phyloP scores from a whole-genome alignment of 2,797 vertebrate species.

The Pyrocephalus nanus region DNA sequence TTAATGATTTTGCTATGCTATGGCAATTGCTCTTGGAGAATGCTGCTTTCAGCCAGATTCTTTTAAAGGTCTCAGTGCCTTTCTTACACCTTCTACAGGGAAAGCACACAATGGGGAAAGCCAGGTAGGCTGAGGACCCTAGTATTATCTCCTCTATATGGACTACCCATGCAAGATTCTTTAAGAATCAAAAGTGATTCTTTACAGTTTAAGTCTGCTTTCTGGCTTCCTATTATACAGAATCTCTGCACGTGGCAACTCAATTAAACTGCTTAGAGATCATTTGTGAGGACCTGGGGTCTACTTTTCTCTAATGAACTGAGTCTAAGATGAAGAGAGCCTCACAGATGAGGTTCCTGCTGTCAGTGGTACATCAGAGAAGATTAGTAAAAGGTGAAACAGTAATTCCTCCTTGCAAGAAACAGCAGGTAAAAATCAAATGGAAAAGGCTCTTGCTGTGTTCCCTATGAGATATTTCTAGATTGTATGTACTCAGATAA shows the following conservation, averaged over 20 bases:
- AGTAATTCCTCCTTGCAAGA: neutral
- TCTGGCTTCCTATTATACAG: neutral
- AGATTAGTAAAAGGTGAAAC: neutral
- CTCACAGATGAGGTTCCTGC: neutral
- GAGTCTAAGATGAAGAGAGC: neutral
- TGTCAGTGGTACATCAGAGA: neutral
- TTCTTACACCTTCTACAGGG: neutral
- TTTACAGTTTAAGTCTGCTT: neutral
- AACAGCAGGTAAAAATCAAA: slow-evolving; percentile 3
- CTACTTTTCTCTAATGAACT: neutral
- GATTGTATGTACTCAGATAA: neutral
- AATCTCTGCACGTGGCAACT: neutral
- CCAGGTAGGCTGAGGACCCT: neutral
- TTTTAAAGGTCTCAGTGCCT: neutral
- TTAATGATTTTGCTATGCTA: neutral
- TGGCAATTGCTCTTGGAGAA: neutral
- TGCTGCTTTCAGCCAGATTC: neutral
- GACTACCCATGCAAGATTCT: neutral
- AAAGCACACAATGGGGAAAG: neutral
- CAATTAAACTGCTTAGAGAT: neutral
- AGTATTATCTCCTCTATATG: neutral
- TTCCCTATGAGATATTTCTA: neutral
- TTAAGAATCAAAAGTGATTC: neutral
- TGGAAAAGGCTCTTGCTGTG: neutral
- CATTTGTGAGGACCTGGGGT: neutral